Base-by-base conservation (phyloP, 2,888 invertebrate species). In the Aphidoletes aphidimyza region DNA sequence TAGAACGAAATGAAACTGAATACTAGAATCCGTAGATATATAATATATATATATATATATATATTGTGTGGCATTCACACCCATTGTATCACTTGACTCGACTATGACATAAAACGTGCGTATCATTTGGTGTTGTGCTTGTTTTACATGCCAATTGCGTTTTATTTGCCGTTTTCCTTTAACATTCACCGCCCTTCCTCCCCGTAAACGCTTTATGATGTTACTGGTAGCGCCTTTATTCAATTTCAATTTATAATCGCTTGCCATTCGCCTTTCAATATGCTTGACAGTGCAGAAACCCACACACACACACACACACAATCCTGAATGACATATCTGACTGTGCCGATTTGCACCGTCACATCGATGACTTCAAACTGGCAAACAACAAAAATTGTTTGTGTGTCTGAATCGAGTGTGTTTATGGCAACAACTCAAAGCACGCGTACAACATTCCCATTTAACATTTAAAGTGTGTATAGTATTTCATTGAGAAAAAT, bases 141-240 rank as follows among this genome's bases (percentile, higher is more conserved):
- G 26, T 54, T 54, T 54, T 54, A 54, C 54, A 54, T 69, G 69
- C 69, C 69, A 69, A 69, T 69, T 69, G 69, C 69, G 69, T 69
- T 69, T 69, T 69, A 34, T 69, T 69, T 69, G 69, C 69, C 69
- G n/a, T n/a, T 69, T 69, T 69, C 30, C 69, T 14, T 69, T 69
- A 30, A 34, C 69, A 30, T 11, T n/a, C 17, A 1, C 14, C 69
- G 22, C 26, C 3, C 14, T 26, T 34, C 34, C 0, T 54, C 6
- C 22, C 22, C 30, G 30, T 17, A 69, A 1, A 69, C 34, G 22
- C 30, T 69, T 69, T 6, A 69, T 69, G 69, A 69, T 69, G 30
- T 69, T 69, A 69, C 3, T 0, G 30, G 11, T 14, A 69, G 34
- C 34, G 11, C 69, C 17, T 69, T 26, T 14, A 54, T 26, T 54